Evolutionary conservation across 2,888 invertebrate species (phyloP).

Genomic region (Poecilus cupreus): DNA sequence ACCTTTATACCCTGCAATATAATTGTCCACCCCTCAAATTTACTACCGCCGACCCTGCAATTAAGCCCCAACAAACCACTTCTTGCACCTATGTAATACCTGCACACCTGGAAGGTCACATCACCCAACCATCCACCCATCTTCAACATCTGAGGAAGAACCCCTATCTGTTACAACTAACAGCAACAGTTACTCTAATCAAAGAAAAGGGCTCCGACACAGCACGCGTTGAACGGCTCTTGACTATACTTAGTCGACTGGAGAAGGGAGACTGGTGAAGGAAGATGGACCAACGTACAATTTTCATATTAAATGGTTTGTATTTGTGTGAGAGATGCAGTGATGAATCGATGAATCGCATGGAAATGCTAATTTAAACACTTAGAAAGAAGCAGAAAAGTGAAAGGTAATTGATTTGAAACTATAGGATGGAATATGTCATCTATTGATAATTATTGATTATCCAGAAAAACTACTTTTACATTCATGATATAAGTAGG

Average conservation of each 20-base stretch:
- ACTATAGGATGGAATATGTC: too few species aligned
- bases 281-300: background rate
- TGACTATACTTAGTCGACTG: background rate
- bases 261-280: background rate
- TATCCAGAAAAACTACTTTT: too few species aligned
- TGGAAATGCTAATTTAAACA: too few species aligned
- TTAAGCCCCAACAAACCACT: background rate
- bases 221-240: slow-evolving; percentile 3
- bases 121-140: background rate
- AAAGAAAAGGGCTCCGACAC: background rate
- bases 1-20: too few species aligned
- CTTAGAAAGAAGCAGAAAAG: too few species aligned
- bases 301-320: background rate
- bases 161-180: background rate
- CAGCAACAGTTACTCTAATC: background rate
- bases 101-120: background rate
- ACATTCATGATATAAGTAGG: too few species aligned
- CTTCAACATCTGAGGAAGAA: background rate
- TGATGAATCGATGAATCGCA: too few species aligned
- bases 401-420: too few species aligned
- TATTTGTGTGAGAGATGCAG: too few species aligned
- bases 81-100: background rate
- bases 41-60: background rate
- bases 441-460: too few species aligned
- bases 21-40: too few species aligned